Percentiles rank a stretch among this genome's conserved stretches.
Evolutionary conservation across 2,888 invertebrate genomes (phyloP).

Genomic region (Lasioglossum calceatum): DNA sequence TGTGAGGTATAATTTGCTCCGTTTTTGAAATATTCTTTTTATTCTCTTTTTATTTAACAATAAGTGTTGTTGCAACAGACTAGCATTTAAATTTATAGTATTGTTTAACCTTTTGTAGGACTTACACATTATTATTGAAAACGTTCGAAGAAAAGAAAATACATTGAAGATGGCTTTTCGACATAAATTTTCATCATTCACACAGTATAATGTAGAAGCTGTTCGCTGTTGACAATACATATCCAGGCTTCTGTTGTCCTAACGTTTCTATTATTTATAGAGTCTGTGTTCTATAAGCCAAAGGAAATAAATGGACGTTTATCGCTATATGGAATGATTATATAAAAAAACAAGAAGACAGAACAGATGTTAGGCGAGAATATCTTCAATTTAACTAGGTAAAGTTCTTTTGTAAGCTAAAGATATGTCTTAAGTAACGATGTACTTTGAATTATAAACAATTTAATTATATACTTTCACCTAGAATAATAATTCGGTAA

Average conservation of each 20-base stretch:
- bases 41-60: too few relatives aligned
- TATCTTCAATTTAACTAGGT: slow-evolving; percentile 42
- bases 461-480: slow-evolving; percentile 10
- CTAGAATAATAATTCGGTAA: slow-evolving; percentile 38
- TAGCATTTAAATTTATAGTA: too few relatives aligned
- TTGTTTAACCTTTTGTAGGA: neutral
- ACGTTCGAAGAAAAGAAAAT: neutral
- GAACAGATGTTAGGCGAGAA: slow-evolving; percentile 33
- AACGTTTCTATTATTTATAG: slow-evolving; percentile 59
- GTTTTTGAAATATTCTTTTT: too few relatives aligned
- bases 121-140: slow-evolving; percentile 31
- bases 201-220: slow-evolving; percentile 51
- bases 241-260: slow-evolving; percentile 62
- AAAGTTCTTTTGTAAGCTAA: slow-evolving; percentile 5
- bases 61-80: too few relatives aligned
- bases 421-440: slow-evolving; percentile 13
- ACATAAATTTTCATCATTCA: slow-evolving; percentile 35
- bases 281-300: slow-evolving; percentile 61
- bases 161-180: too few relatives aligned
- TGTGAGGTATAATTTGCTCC: too few relatives aligned
- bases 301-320: slow-evolving; percentile 57
- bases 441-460: slow-evolving; percentile 36
- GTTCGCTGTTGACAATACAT: slow-evolving; percentile 59
- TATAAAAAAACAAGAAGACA: slow-evolving; percentile 47
- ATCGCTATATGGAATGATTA: slow-evolving; percentile 51